phyloP scores from a whole-genome alignment of 2,113 vertebrate species.

The Brevimyrus niger region DNA sequence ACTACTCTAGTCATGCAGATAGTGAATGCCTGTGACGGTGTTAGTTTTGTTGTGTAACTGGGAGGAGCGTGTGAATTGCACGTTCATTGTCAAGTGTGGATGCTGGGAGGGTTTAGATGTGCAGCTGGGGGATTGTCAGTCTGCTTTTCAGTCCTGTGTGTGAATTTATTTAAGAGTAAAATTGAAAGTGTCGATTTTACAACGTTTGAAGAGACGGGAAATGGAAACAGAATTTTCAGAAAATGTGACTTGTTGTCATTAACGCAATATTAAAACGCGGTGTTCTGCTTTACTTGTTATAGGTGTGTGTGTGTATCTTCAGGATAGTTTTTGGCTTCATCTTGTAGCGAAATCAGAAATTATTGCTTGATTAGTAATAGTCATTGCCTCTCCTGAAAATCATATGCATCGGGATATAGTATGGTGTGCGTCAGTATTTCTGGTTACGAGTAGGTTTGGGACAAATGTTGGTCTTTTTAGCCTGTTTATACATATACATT shows the following conservation, averaged over 20 bases:
- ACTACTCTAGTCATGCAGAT: neutral
- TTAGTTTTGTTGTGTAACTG: neutral
- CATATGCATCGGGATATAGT: neutral
- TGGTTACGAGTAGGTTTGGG: neutral
- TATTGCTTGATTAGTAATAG: neutral
- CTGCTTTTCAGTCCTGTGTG: neutral
- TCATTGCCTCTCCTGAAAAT: neutral
- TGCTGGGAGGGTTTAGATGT: neutral
- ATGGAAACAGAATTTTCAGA: neutral
- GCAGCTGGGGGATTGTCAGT: neutral
- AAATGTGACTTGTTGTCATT: neutral
- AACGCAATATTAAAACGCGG: neutral
- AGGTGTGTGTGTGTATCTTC: neutral
- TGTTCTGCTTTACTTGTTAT: neutral
- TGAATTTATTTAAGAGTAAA: neutral
- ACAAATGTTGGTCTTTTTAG: neutral
- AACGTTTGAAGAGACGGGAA: neutral
- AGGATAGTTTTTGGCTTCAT: neutral
- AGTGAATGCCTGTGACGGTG: neutral
- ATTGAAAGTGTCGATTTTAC: neutral
- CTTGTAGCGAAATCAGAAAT: neutral
- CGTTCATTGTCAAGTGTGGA: neutral
- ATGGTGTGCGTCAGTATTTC: neutral
- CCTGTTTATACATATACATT: neutral
- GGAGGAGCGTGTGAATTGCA: neutral